phyloP scores from a whole-genome alignment of 1,140 invertebrate genomes.

The Holotrichia oblita region DNA sequence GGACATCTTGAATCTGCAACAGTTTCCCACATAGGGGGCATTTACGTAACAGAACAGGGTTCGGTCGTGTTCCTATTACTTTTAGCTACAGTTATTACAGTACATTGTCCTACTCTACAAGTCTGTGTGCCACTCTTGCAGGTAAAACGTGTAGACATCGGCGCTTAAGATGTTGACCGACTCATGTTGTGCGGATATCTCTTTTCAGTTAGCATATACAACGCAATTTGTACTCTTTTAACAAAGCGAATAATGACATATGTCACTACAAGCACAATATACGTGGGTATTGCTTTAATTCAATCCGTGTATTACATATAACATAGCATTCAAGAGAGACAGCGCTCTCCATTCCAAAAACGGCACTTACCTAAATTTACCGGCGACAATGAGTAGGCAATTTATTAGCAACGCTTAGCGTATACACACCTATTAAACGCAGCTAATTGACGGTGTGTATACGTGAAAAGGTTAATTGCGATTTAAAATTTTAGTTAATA shows the following conservation, averaged over 20 bases:
- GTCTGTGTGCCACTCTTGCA: not conserved
- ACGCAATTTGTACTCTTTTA: constrained; percentile 13
- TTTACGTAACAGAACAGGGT: constrained; percentile 21
- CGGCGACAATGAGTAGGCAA: not conserved
- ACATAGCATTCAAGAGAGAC: too few species aligned
- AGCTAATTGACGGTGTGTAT: not conserved
- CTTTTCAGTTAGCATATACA: not conserved
- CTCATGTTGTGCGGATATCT: not conserved
- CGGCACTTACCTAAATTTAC: not conserved
- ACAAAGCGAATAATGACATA: constrained; percentile 4
- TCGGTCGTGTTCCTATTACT: constrained; percentile 31
- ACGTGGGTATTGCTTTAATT: not conserved
- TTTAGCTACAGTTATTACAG: constrained; percentile 32
- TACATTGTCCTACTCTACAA: constrained; percentile 27
- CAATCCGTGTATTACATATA: too few species aligned
- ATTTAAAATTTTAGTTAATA: not conserved
- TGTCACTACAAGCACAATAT: not conserved
- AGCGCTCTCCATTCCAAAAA: not conserved
- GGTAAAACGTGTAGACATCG: constrained; percentile 5
- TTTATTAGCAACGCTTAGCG: not conserved
- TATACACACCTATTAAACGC: not conserved
- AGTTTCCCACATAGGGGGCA: constrained; percentile 3
- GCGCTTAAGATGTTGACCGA: not conserved
- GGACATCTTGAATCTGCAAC: not conserved
- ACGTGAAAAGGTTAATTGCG: not conserved